These are phyloP conservation scores for Porites lutea DNA, from an alignment of 64 coral and sea anemone species.

Conservation along the genomic window DNA sequence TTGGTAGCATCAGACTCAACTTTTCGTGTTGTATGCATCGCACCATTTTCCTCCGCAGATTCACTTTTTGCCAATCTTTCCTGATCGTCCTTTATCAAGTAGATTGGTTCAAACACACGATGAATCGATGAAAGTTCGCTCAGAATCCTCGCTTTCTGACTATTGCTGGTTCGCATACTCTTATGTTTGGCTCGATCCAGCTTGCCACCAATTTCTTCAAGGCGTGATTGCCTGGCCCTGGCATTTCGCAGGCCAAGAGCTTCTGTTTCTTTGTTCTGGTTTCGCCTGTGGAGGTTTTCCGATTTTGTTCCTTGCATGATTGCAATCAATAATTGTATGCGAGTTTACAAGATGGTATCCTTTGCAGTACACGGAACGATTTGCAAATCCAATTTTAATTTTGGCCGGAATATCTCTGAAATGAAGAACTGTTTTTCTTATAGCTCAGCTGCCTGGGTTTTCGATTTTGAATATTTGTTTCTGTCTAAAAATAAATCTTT, in stretches of 20 bases:
- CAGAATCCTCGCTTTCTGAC: slow-evolving; percentile 41
- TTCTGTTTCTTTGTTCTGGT: slow-evolving; percentile 19
- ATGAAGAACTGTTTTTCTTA: neutral
- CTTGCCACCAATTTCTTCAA: slow-evolving; percentile 52
- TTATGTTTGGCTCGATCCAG: slow-evolving; percentile 57
- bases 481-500: too few relatives aligned
- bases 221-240: slow-evolving; percentile 22
- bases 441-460: too few relatives aligned
- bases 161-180: neutral
- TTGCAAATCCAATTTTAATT: neutral
- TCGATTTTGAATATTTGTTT: too few relatives aligned
- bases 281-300: neutral
- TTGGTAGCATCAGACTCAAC: neutral
- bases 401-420: neutral
- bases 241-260: slow-evolving; percentile 11
- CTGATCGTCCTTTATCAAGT: neutral
- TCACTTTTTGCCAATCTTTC: neutral
- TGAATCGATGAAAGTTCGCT: slow-evolving; percentile 62
- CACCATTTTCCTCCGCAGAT: neutral
- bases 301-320: slow-evolving; percentile 1
- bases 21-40: neutral
- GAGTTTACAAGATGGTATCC: too few relatives aligned
- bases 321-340: neutral
- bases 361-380: too few relatives aligned
- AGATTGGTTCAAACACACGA: slow-evolving; percentile 54